Conservation (phyloP, 92 coral and sea anemone genomes). For the Pocillopora grandis region DNA sequence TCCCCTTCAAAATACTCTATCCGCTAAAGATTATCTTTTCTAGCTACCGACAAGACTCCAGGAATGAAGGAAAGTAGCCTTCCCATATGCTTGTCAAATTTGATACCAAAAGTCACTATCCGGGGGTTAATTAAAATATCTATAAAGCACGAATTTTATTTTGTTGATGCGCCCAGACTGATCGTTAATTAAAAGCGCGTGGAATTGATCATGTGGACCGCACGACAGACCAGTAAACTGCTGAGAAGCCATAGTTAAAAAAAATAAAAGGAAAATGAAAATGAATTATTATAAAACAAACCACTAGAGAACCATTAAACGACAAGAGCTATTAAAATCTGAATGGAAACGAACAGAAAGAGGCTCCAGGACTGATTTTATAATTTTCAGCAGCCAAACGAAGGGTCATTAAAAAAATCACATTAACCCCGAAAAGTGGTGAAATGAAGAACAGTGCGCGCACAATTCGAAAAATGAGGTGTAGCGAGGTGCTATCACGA, state of each 20-base stretch:
- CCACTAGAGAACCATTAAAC: not conserved
- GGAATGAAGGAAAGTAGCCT: conserved; percentile 2
- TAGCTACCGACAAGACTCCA: not conserved
- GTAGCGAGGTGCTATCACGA: no score
- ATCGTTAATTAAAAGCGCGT: no score
- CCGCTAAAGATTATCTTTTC: no score
- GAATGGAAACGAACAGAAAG: not conserved
- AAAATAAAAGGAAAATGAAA: no score
- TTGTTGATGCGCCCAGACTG: not conserved
- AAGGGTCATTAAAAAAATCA: not conserved
- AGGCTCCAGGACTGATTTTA: not conserved
- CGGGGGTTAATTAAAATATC: not conserved
- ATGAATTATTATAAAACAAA: not conserved
- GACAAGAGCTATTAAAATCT: not conserved
- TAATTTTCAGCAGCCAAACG: not conserved
- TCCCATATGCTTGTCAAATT: not conserved
- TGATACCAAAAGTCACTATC: not conserved
- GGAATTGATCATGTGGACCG: no score
- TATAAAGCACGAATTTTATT: not conserved
- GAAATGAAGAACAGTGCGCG: not conserved
- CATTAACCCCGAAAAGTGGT: not conserved
- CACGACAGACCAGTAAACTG: no score
- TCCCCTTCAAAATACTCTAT: no score
- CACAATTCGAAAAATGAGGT: conserved; percentile 21
- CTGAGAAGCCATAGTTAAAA: no score